A percentile compares a stretch with the other conserved stretches of the same genome.
Conservation (phyloP, 2,888 invertebrate species). For the Tinea pellionella region DNA sequence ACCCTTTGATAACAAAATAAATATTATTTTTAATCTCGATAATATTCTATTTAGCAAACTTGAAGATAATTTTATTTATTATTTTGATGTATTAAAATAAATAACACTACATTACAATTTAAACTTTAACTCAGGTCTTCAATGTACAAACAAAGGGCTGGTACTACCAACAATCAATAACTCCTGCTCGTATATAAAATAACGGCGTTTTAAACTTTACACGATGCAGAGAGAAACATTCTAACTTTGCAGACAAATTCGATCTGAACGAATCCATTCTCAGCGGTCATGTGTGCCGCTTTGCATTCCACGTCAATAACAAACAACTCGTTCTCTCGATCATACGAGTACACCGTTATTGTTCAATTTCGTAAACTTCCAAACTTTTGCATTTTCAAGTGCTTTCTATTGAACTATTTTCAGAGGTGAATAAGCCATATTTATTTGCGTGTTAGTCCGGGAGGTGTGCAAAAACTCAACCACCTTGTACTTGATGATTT, state of each 20-base stretch:
- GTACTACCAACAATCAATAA: not conserved
- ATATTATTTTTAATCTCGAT: too few relatives aligned
- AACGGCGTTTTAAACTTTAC: constrained; percentile 13
- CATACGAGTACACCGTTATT: constrained; percentile 7
- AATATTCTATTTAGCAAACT: too few relatives aligned
- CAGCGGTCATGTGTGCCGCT: constrained; percentile 4
- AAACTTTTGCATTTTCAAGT: constrained; percentile 2
- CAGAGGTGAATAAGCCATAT: not conserved
- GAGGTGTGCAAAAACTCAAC: too few relatives aligned
- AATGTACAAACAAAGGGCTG: not conserved
- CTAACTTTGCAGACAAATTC: constrained; percentile 69
- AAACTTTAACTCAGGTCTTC: not conserved
- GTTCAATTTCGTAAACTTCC: constrained; percentile 6
- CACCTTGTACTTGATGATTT: too few relatives aligned
- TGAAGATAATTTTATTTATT: too few relatives aligned
- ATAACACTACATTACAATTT: not conserved
- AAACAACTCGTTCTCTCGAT: constrained; percentile 7
- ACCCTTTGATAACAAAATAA: too few relatives aligned
- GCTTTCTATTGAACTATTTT: not conserved
- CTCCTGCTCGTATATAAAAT: not conserved
- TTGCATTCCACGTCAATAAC: constrained; percentile 12
- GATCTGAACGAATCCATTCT: constrained; percentile 47
- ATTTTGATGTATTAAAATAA: too few relatives aligned
- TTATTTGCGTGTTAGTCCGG: not conserved
- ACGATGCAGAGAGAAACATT: constrained; percentile 37